Evolutionary conservation across 2,888 invertebrate species (phyloP).

Genomic region (Melipona bicolor): DNA sequence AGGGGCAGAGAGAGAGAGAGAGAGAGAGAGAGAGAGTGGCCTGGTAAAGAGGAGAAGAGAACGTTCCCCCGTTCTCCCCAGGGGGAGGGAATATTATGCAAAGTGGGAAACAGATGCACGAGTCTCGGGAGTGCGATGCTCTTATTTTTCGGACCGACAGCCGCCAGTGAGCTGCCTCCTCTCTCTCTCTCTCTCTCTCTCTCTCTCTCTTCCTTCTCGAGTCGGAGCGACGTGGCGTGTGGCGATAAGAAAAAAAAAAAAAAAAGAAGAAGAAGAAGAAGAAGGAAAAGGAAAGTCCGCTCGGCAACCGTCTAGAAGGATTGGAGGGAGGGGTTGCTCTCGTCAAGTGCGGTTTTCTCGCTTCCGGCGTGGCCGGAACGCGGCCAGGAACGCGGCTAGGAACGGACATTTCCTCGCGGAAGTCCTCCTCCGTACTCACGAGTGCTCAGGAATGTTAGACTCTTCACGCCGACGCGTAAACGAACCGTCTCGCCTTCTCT

Average conservation of each 20-base stretch:
- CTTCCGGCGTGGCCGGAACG: conserved; percentile 46
- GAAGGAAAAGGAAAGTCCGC: neutral
- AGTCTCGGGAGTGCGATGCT: conserved; percentile 64
- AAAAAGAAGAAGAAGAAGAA: neutral
- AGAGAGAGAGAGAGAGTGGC: conserved; percentile 13
- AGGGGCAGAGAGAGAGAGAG: no score
- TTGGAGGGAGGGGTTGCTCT: neutral
- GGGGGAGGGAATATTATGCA: conserved; percentile 74
- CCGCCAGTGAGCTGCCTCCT: conserved; percentile 38
- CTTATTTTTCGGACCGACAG: conserved; percentile 64
- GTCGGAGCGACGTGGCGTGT: conserved; percentile 10
- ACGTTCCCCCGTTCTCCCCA: conserved; percentile 42
- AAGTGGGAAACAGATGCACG: conserved; percentile 78
- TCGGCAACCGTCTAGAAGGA: conserved; percentile 5
- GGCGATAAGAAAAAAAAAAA: no score
- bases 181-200: neutral
- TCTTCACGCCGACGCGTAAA: conserved; percentile 52
- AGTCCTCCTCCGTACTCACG: neutral
- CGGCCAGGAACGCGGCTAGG: neutral
- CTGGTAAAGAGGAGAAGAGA: conserved; percentile 47
- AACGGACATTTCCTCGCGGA: conserved; percentile 24
- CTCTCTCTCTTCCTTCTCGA: conserved; percentile 42
- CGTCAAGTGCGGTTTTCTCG: conserved; percentile 45
- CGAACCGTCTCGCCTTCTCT: conserved; percentile 29
- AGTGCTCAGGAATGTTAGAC: conserved; percentile 42